Percentiles rank a stretch among this genome's conserved stretches.
Conservation (phyloP, 2,888 invertebrate genomes). For the Coleophora deauratella region DNA sequence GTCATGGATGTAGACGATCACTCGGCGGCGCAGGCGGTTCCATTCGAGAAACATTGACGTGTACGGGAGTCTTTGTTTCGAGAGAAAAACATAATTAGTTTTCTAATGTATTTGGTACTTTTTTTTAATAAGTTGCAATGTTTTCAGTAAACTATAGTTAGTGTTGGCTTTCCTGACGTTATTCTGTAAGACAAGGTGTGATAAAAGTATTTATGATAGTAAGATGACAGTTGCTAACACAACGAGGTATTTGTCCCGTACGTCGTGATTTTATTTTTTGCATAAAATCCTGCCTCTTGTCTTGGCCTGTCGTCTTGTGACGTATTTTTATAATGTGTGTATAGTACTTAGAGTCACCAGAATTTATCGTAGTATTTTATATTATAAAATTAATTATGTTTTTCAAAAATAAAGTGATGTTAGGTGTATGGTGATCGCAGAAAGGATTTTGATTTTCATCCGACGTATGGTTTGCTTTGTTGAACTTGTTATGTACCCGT, state of each 20-base stretch:
- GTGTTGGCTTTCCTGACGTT: background rate
- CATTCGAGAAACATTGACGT: constrained; percentile 56
- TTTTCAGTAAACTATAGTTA: background rate
- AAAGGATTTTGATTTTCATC: constrained; percentile 34
- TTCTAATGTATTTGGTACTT: constrained; percentile 12
- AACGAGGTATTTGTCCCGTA: constrained; percentile 62
- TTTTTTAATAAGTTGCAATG: constrained; percentile 17
- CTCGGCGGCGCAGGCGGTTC: constrained; percentile 31
- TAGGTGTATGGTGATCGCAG: constrained; percentile 50
- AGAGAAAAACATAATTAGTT: constrained; percentile 67
- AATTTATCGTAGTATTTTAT: constrained; percentile 42
- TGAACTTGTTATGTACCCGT: constrained; percentile 3
- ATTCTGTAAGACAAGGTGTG: constrained; percentile 50
- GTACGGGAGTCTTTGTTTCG: constrained; percentile 73
- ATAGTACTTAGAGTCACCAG: constrained; percentile 50
- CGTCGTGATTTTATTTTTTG: constrained; percentile 69
- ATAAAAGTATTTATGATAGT: constrained; percentile 60
- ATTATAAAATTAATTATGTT: constrained; percentile 64
- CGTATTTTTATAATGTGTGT: constrained; percentile 52
- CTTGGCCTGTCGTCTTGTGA: constrained; percentile 71
- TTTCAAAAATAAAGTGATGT: constrained; percentile 56
- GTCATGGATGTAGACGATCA: constrained; percentile 41
- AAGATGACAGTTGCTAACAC: constrained; percentile 72
- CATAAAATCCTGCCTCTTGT: constrained; percentile 71
- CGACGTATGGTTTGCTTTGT: constrained; percentile 19